These are phyloP conservation scores for Prorops nasuta DNA, from an alignment of 1,140 invertebrate species.

Conservation along the genomic window DNA sequence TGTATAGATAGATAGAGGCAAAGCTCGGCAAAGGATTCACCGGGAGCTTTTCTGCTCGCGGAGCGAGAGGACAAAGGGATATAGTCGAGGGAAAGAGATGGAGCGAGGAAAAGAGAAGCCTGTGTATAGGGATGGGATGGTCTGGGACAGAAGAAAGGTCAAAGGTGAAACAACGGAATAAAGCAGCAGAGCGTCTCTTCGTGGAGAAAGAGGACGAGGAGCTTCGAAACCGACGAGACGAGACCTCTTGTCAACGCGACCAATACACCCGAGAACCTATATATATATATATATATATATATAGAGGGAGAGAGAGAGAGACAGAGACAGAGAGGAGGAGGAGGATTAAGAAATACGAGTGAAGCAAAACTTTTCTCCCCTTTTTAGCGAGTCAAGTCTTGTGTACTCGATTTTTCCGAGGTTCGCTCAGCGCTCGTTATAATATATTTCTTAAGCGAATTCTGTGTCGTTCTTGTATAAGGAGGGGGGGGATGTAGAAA, in stretches of 20 bases:
- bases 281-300: too few species aligned
- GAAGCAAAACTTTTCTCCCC: too few species aligned
- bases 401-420: too few species aligned
- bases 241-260: slow-evolving; percentile 6
- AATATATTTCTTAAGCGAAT: too few species aligned
- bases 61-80: too few species aligned
- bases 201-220: slow-evolving; percentile 1
- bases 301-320: not conserved
- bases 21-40: too few species aligned
- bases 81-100: slow-evolving; percentile 19
- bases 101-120: not conserved
- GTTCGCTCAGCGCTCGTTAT: too few species aligned
- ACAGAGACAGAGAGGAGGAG: not conserved
- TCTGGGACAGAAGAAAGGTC: slow-evolving; percentile 17
- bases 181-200: slow-evolving; percentile 21
- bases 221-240: slow-evolving; percentile 8
- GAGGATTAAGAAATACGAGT: not conserved
- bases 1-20: slow-evolving; percentile 8
- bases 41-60: too few species aligned
- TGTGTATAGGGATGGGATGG: not conserved
- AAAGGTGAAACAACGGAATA: slow-evolving; percentile 30
- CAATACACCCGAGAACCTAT: not conserved
- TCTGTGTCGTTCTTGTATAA: too few species aligned
- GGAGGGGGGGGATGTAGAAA: too few species aligned
- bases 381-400: too few species aligned